Percentiles rank a stretch among this genome's conserved stretches.
Conservation (phyloP, 2,113 vertebrate species). For the Neodon shergylaensis region DNA sequence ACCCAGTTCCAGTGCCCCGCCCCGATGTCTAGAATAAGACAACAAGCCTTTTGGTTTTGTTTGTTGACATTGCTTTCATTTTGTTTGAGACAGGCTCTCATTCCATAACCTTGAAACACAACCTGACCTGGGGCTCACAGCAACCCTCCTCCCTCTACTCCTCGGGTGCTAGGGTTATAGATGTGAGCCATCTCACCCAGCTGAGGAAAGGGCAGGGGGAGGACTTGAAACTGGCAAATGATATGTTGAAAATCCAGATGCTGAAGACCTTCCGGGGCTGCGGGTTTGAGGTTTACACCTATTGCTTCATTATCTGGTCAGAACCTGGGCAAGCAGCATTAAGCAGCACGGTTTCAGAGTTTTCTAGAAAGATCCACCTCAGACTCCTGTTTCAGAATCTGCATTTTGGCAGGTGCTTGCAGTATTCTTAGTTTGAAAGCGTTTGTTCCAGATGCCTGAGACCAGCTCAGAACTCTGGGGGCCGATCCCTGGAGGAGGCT, state of each 20-base stretch:
- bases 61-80: not conserved
- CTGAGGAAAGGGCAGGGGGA: not conserved
- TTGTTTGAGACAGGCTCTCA: not conserved
- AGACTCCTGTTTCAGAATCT: not conserved
- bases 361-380: not conserved
- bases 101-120: not conserved
- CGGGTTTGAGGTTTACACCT: fast-evolving
- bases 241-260: no score
- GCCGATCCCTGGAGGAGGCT: not conserved
- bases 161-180: not conserved
- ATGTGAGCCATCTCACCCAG: not conserved
- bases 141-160: not conserved
- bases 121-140: not conserved
- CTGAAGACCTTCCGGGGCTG: fast-evolving
- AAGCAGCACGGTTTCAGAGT: not conserved
- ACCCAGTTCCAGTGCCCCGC: not conserved
- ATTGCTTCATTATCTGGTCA: not conserved
- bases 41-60: not conserved
- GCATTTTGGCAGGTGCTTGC: not conserved
- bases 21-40: not conserved
- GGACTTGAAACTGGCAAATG: not conserved
- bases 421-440: not conserved
- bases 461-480: not conserved
- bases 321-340: not conserved
- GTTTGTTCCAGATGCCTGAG: not conserved